Conservation (phyloP, 2,797 vertebrate genomes). For the Cossypha dichroa region DNA sequence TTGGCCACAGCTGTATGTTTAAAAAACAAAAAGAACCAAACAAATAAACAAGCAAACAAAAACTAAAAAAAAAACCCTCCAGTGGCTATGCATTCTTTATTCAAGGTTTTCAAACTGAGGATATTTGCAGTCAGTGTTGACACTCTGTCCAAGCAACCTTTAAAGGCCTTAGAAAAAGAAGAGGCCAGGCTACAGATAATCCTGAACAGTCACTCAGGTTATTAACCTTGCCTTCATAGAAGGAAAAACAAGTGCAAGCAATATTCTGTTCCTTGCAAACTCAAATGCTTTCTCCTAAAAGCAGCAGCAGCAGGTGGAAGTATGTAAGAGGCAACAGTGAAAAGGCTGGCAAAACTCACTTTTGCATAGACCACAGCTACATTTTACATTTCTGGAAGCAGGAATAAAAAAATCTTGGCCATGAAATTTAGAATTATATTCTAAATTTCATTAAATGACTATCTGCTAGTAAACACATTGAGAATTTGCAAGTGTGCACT, state of each 20-base stretch:
- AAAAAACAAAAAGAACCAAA: not conserved
- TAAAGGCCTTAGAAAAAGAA: not conserved
- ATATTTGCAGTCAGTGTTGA: not conserved
- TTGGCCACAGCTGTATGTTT: not conserved
- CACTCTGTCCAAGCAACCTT: not conserved
- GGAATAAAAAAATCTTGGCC: not conserved
- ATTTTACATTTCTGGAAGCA: not conserved
- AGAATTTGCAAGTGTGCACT: not conserved
- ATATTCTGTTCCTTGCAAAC: not conserved
- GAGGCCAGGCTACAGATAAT: not conserved
- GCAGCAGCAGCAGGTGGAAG: rapidly evolving
- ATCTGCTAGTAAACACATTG: not conserved
- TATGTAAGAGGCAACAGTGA: not conserved
- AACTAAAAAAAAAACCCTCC: not conserved
- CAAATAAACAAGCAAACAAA: not conserved
- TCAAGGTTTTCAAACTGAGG: not conserved
- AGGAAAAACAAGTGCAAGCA: not conserved
- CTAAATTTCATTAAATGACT: not conserved
- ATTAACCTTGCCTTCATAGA: not conserved
- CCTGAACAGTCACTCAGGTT: not conserved
- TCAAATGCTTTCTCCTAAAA: not conserved
- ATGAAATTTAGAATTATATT: constrained; percentile 9
- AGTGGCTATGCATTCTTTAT: not conserved
- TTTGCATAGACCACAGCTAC: not conserved
- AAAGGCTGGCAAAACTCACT: not conserved